These are phyloP conservation scores for Drosophila hydei DNA, from an alignment of 1,140 invertebrate species.

Conservation along the genomic window DNA sequence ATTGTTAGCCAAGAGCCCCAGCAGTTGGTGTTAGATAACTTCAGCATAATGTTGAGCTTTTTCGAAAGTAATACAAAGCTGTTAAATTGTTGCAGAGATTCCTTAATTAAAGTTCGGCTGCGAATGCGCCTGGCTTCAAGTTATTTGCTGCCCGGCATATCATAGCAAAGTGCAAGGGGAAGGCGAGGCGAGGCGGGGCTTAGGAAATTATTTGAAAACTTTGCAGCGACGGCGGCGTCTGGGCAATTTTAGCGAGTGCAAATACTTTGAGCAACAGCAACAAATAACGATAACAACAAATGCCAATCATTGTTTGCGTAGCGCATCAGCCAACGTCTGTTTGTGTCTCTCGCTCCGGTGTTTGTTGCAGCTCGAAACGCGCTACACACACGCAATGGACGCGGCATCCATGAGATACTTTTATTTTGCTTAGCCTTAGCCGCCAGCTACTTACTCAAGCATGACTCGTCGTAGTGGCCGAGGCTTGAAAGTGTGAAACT, in stretches of 20 bases:
- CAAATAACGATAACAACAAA: conserved; percentile 66
- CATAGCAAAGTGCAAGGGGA: conserved; percentile 46
- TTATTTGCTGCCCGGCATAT: conserved; percentile 44
- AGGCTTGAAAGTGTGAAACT: conserved; percentile 59
- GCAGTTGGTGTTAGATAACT: conserved; percentile 18
- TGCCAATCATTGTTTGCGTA: conserved; percentile 80
- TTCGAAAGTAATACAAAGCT: conserved; percentile 31
- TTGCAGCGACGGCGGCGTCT: conserved; percentile 43
- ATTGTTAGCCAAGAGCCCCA: neutral
- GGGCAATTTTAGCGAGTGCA: conserved; percentile 69
- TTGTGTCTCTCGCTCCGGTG: neutral
- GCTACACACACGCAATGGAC: conserved; percentile 50
- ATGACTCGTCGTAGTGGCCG: conserved; percentile 29
- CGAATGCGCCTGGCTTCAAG: conserved; percentile 49
- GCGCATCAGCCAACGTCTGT: conserved; percentile 70
- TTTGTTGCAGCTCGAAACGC: conserved; percentile 49
- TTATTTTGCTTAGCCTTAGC: conserved; percentile 39
- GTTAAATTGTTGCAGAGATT: conserved; percentile 45
- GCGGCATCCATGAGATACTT: conserved; percentile 64
- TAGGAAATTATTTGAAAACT: conserved; percentile 67
- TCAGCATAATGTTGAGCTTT: neutral
- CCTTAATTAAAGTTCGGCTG: conserved; percentile 69
- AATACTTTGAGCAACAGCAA: conserved; percentile 55
- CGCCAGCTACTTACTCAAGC: conserved; percentile 48
- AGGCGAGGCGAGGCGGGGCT: neutral